phyloP scores from a whole-genome alignment of 2,888 invertebrate genomes.

The Netelia melanura region DNA sequence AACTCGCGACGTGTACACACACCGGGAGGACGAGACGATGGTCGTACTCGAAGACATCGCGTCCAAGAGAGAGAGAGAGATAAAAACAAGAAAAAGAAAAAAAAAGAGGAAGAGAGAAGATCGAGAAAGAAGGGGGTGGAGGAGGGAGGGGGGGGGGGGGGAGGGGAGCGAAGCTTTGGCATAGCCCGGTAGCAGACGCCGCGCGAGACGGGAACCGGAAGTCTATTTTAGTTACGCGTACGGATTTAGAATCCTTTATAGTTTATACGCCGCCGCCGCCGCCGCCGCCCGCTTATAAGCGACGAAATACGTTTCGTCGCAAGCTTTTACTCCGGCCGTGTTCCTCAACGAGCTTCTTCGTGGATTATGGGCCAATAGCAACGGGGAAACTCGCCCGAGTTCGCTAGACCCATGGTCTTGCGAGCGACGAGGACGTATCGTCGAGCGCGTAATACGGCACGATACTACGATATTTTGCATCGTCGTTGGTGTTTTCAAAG shows the following conservation, averaged over 20 bases:
- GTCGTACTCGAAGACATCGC: too few relatives aligned
- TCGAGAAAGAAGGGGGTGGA: conserved; percentile 27
- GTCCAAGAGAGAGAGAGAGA: too few relatives aligned
- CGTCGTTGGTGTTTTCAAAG: too few relatives aligned
- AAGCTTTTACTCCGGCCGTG: not conserved
- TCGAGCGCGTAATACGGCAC: too few relatives aligned
- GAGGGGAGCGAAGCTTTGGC: conserved; percentile 75
- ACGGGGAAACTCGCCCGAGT: too few relatives aligned
- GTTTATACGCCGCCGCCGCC: conserved; percentile 77
- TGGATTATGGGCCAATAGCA: not conserved
- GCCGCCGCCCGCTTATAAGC: conserved; percentile 33
- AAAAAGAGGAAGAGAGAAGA: conserved; percentile 33
- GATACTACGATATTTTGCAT: too few relatives aligned
- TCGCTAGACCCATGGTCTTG: too few relatives aligned
- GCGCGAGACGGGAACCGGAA: conserved; percentile 84
- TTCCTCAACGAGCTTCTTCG: not conserved
- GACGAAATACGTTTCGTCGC: conserved; percentile 25
- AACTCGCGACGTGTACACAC: not conserved
- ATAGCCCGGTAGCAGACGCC: conserved; percentile 82
- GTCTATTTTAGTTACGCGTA: conserved; percentile 84
- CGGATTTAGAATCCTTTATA: conserved; percentile 84
- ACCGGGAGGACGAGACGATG: not conserved
- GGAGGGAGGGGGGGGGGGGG: conserved; percentile 42
- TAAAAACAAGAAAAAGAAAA: not conserved
- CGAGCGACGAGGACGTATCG: too few relatives aligned